These are phyloP conservation scores for Brienomyrus longianalis DNA, from an alignment of 2,113 vertebrate species.

Conservation along the genomic window DNA sequence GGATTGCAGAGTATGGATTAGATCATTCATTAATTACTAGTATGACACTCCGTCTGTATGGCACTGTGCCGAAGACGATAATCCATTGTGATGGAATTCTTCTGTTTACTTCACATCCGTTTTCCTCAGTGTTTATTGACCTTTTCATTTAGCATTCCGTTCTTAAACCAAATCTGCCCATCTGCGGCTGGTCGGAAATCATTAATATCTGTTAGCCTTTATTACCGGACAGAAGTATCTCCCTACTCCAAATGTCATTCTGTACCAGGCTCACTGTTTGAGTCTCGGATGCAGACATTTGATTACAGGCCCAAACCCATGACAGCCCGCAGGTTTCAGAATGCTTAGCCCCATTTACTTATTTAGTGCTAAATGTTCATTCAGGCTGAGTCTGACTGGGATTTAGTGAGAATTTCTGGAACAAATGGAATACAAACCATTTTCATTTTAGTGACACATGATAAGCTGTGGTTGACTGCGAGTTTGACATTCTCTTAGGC, in stretches of 20 bases:
- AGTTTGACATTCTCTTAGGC: neutral
- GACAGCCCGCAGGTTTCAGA: neutral
- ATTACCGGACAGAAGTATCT: conserved; percentile 18
- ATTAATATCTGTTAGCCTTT: conserved; percentile 45
- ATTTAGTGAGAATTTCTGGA: neutral
- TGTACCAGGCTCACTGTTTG: neutral
- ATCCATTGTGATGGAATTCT: conserved; percentile 60
- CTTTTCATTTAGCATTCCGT: conserved; percentile 57
- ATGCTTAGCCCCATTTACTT: neutral
- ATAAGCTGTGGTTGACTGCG: neutral
- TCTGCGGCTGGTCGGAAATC: conserved; percentile 43
- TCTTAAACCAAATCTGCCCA: conserved; percentile 44
- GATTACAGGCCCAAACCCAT: neutral
- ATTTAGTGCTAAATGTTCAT: neutral
- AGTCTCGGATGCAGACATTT: neutral
- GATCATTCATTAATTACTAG: conserved; percentile 64
- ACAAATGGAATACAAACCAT: neutral
- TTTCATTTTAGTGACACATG: neutral
- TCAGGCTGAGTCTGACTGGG: neutral
- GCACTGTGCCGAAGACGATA: conserved; percentile 55
- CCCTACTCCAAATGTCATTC: neutral
- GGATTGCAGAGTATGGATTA: conserved; percentile 39
- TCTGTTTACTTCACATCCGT: conserved; percentile 63
- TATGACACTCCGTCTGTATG: conserved; percentile 48
- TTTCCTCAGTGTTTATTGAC: conserved; percentile 60